Evolutionary conservation across 2,797 vertebrate species (phyloP), one percentile per base, ranked within the genome.

Genomic region (Typhlichthys subterraneus): DNA sequence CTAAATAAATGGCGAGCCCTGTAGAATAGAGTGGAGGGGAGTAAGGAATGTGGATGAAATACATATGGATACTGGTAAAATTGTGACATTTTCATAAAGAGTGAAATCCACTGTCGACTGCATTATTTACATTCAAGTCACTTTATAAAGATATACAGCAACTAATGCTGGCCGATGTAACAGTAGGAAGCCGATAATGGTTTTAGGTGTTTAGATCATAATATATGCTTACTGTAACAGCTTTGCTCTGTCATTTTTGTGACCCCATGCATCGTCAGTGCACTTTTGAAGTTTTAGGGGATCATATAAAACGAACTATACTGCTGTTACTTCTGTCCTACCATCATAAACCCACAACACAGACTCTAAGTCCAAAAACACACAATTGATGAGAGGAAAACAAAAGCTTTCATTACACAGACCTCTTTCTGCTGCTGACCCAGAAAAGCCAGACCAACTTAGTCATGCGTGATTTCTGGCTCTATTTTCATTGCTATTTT

Each of bases 391-490:
- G 69, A 55, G 57, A 63, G 79, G 69, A 69, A 61, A 78, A 76
- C 63, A 77, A 75, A 69, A 38, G 63, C 64, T 67, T 60, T 60
- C 11, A 57, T 61, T 72, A 77, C 31, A 63, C 9, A 57, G 53
- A 57, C 64, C 63, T 63, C 58, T 61, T 7, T 70, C 64, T 57
- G 61, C 65, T 14, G 38, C 63, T 76, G 81, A 76, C 77, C 77
- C 17, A 74, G 60, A 77, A 77, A 79, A 80, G 57, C 62, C 74
- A 78, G 67, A 79, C 79, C 11, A 80, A 81, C 67, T 71, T 76
- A 81, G 69, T 83, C 81, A 79, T 73, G 72, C 78, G 83, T 86
- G 67, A 75, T 76, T 70, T 72, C 61, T 64, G 67, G 47, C 13
- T 17, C 4, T 69, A 33, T 77, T 72, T 50, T 63, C 15, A 47